Evolutionary conservation across 92 coral and sea anemone species (phyloP).

Genomic region (Virgularia gustaviana): DNA sequence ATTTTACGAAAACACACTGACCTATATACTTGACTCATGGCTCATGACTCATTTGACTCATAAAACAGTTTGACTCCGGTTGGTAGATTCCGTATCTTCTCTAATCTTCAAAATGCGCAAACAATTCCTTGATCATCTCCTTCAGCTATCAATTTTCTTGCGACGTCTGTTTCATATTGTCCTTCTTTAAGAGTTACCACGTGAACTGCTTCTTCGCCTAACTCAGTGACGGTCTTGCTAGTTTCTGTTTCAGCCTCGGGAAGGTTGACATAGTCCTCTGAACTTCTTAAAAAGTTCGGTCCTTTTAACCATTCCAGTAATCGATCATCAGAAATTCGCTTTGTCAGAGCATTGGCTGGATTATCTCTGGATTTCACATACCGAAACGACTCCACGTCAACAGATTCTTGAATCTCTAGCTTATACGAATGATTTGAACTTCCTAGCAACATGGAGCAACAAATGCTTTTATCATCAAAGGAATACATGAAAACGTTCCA

Average conservation of each 20-base stretch:
- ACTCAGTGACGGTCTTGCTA: conserved; percentile 37
- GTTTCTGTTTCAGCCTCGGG: conserved; percentile 22
- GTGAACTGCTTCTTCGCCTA: conserved; percentile 35
- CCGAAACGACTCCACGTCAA: conserved; percentile 39
- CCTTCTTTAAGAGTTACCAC: conserved; percentile 56
- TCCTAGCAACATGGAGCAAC: not conserved
- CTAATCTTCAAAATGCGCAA: conserved; percentile 55
- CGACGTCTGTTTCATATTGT: conserved; percentile 11
- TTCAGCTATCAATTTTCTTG: conserved; percentile 39
- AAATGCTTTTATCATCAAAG: conserved; percentile 7
- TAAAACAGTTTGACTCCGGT: too few relatives aligned
- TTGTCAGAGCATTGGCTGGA: conserved; percentile 60
- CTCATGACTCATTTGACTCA: too few relatives aligned
- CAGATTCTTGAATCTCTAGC: conserved; percentile 34
- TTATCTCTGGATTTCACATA: conserved; percentile 55
- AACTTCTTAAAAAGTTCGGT: conserved; percentile 30
- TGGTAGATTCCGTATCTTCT: too few relatives aligned
- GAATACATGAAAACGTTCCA: conserved; percentile 45
- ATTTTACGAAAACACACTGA: too few relatives aligned
- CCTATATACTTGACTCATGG: too few relatives aligned
- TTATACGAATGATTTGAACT: conserved; percentile 38
- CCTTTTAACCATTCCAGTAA: conserved; percentile 24
- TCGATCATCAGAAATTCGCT: conserved; percentile 21
- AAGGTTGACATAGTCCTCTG: conserved; percentile 41
- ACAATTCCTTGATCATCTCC: conserved; percentile 44